Evolutionary conservation across 2,797 vertebrate species (phyloP).

Genomic region (Malurus leucopterus): DNA sequence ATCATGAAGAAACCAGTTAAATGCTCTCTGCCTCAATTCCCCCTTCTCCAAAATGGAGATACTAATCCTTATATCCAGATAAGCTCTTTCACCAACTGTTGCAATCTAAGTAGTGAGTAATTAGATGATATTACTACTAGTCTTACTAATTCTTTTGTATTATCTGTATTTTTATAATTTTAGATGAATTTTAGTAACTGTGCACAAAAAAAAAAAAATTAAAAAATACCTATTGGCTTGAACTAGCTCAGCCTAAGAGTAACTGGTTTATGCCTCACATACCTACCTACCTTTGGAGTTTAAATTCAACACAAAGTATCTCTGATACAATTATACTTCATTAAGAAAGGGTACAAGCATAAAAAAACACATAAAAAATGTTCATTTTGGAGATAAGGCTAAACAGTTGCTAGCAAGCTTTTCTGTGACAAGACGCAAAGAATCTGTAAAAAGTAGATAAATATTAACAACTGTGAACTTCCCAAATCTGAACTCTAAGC

Average conservation of each 20-base stretch:
- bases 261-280: background rate
- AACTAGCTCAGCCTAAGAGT: background rate
- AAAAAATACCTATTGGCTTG: background rate
- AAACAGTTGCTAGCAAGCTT: background rate
- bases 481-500: background rate
- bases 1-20: background rate
- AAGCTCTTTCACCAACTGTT: background rate
- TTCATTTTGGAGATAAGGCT: background rate
- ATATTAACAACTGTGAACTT: background rate
- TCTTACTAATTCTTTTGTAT: background rate
- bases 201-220: background rate
- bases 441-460: background rate
- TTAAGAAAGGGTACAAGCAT: background rate
- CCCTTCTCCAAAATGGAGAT: background rate
- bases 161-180: background rate
- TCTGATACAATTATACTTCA: background rate
- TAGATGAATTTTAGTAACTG: background rate
- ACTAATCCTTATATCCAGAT: background rate
- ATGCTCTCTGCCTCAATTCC: background rate
- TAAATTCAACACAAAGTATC: background rate
- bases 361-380: background rate
- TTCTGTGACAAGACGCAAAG: background rate
- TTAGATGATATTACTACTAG: background rate
- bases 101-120: background rate
- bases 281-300: background rate